Base-by-base conservation (phyloP, 2,888 invertebrate species). In the Mayetiola destructor region DNA sequence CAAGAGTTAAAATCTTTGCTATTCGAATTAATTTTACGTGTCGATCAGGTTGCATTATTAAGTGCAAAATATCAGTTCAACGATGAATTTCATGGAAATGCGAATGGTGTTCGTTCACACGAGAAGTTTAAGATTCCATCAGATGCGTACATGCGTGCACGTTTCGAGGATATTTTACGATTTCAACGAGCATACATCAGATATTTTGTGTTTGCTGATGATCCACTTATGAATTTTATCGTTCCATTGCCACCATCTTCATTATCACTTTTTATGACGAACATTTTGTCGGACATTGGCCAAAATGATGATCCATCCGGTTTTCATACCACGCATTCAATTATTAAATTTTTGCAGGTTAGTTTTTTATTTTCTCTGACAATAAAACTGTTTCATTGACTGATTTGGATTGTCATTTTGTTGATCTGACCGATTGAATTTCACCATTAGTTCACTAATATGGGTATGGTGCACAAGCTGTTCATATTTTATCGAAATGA, bases 331-430 rank as follows among this genome's bases (percentile, higher is more conserved):
- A 27, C 48, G 16, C 48, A 27, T 12, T 27, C 27, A 14, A 48
- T 48, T n/a, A 48, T 48, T 9, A 27, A 48, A n/a, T 48, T 48
- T 27, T 48, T 48, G 29, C 48, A 48, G 48, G 48, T 48, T 48
- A 48, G 48, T 48, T 23, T 21, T n/a, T n/a, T n/a, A n/a, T n/a
- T n/a, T n/a, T n/a, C n/a, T n/a, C n/a, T n/a, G n/a, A n/a, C n/a
- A n/a, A n/a, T n/a, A n/a, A n/a, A n/a, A n/a, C n/a, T n/a, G n/a
- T n/a, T n/a, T n/a, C n/a, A n/a, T n/a, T n/a, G n/a, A n/a, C n/a
- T n/a, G n/a, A n/a, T n/a, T n/a, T n/a, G n/a, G n/a, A n/a, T n/a
- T n/a, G n/a, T n/a, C n/a, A n/a, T n/a, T n/a, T n/a, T n/a, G n/a
- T n/a, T n/a, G n/a, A n/a, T n/a, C n/a, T n/a, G n/a, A n/a, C n/a